These are phyloP conservation scores for Peromyscus aztecus DNA, from an alignment of 2,797 vertebrate genomes.

Conservation along the genomic window DNA sequence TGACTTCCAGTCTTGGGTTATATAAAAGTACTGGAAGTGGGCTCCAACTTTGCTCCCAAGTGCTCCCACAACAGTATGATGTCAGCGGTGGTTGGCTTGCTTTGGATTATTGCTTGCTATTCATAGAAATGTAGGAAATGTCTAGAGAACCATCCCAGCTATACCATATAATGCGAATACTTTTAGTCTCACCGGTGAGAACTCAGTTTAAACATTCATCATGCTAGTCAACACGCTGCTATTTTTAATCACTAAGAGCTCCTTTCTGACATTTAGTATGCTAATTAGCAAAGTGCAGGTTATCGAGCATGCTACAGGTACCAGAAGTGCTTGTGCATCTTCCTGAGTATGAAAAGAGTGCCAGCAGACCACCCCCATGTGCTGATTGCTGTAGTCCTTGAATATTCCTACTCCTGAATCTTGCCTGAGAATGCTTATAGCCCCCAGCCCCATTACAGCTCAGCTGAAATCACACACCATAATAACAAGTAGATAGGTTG, in stretches of 20 bases:
- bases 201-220: slow-evolving; percentile 59
- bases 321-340: not conserved
- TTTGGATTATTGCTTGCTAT: slow-evolving; percentile 22
- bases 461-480: not conserved
- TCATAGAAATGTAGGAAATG: not conserved
- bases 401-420: not conserved
- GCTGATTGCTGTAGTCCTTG: not conserved
- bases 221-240: slow-evolving; percentile 63
- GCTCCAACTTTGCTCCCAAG: not conserved
- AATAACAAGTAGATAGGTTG: not conserved
- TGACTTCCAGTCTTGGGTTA: not conserved
- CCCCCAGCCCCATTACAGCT: not conserved
- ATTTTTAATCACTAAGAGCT: slow-evolving; percentile 73
- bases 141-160: slow-evolving; percentile 39
- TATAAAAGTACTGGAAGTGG: not conserved
- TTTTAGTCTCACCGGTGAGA: slow-evolving; percentile 58
- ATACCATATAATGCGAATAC: not conserved
- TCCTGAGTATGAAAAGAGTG: not conserved
- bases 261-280: slow-evolving; percentile 77
- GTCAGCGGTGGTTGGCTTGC: not conserved
- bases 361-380: not conserved
- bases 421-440: not conserved
- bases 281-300: slow-evolving; percentile 58
- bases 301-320: slow-evolving; percentile 24
- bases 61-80: not conserved